A percentile compares a stretch with the other conserved stretches of the same genome.
phyloP scores from a whole-genome alignment of 1,140 invertebrate genomes.

The Cotesia vestalis region DNA sequence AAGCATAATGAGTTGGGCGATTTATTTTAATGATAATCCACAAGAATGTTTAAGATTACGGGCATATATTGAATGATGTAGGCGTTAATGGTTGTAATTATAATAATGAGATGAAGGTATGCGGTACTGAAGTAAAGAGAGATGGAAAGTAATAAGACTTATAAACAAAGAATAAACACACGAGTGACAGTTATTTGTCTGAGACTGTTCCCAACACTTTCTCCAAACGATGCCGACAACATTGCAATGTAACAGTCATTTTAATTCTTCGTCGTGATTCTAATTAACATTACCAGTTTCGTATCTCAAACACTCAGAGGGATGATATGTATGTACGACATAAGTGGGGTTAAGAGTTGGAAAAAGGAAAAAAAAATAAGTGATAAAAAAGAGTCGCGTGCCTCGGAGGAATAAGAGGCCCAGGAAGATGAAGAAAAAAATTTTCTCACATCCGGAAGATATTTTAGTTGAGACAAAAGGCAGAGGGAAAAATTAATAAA shows the following conservation, averaged over 20 bases:
- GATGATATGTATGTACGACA: constrained; percentile 20
- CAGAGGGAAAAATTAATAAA: constrained; percentile 30
- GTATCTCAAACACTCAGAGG: constrained; percentile 24
- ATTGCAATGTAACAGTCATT: constrained; percentile 20
- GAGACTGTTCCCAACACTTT: constrained; percentile 50
- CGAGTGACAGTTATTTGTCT: constrained; percentile 30
- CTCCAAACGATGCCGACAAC: constrained; percentile 45
- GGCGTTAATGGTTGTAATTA: constrained; percentile 31
- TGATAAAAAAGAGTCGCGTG: not conserved
- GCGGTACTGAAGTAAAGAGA: not conserved
- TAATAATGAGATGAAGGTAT: not conserved
- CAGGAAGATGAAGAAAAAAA: constrained; percentile 4
- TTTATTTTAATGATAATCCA: not conserved
- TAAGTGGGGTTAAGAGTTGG: constrained; percentile 1
- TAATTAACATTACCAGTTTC: constrained; percentile 28
- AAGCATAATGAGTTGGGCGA: not conserved
- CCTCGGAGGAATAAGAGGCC: not conserved
- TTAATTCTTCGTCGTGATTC: constrained; percentile 29
- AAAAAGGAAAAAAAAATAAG: constrained; percentile 22
- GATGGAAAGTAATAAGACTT: not conserved
- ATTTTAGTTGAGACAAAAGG: constrained; percentile 17
- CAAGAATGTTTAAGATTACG: not conserved
- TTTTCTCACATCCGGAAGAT: not conserved
- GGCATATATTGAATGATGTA: not conserved
- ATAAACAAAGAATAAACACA: constrained; percentile 25